A percentile compares a stretch with the other conserved stretches of the same genome.
phyloP scores from a whole-genome alignment of 2,797 vertebrate species.

The Limosa lapponica region DNA sequence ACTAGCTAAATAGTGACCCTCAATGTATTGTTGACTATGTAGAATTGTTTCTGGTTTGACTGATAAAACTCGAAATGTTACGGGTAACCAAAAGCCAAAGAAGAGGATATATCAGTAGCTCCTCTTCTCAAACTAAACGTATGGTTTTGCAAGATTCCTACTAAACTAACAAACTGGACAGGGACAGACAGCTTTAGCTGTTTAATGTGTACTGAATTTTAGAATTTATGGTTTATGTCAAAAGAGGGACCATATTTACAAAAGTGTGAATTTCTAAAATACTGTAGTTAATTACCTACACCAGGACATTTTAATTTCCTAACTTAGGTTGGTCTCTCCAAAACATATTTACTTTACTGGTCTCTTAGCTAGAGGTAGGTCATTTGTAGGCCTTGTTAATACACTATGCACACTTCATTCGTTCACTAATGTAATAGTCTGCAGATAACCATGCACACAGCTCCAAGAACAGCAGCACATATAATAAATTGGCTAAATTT shows the following conservation, averaged over 20 bases:
- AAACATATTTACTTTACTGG: conserved; percentile 38
- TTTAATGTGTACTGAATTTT: not conserved
- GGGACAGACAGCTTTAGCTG: not conserved
- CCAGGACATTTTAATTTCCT: conserved; percentile 31
- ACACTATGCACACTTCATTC: conserved; percentile 41
- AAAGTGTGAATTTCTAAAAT: conserved; percentile 48
- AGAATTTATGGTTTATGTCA: not conserved
- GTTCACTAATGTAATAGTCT: conserved; percentile 38
- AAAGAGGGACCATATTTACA: conserved; percentile 1
- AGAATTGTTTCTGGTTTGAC: not conserved
- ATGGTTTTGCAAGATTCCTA: conserved; percentile 4
- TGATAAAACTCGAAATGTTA: conserved; percentile 3
- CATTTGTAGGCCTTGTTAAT: conserved; percentile 72
- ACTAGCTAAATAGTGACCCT: not conserved
- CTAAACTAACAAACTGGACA: not conserved
- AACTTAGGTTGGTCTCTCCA: conserved; percentile 22
- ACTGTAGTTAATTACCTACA: conserved; percentile 38
- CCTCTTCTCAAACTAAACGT: not conserved
- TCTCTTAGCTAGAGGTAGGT: conserved; percentile 70
- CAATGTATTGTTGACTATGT: not conserved
- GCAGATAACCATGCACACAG: conserved; percentile 57
- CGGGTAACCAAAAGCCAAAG: not conserved
- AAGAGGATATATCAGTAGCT: not conserved
- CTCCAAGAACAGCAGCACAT: conserved; percentile 80
- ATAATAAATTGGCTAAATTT: conserved; percentile 76